phyloP scores from a whole-genome alignment of 1,140 invertebrate genomes.

The Dolichoris vasculosae region DNA sequence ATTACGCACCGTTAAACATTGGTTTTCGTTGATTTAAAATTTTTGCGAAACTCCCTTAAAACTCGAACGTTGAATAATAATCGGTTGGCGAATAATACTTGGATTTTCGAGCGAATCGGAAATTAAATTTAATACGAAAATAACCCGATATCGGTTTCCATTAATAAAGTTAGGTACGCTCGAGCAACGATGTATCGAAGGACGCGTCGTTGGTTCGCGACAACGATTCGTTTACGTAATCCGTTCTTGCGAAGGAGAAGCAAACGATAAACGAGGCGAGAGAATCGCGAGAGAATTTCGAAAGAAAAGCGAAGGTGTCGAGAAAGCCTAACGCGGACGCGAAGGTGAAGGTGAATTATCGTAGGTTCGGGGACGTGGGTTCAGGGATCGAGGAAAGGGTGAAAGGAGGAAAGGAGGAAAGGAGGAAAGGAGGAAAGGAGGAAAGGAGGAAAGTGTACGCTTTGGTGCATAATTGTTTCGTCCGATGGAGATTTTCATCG shows the following conservation, averaged over 20 bases:
- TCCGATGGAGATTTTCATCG: constrained; percentile 30
- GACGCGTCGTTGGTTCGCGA: background rate
- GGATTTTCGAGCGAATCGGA: too few species aligned
- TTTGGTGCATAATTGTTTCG: constrained; percentile 42
- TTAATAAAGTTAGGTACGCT: background rate
- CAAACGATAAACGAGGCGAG: constrained; percentile 8
- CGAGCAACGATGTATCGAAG: background rate
- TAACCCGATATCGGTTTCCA: background rate
- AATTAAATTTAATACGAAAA: too few species aligned
- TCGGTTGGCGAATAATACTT: too few species aligned
- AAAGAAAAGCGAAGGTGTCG: background rate
- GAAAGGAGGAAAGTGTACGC: background rate
- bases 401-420: too few species aligned
- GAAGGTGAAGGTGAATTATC: constrained; percentile 29
- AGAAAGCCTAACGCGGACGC: background rate
- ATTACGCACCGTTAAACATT: too few species aligned
- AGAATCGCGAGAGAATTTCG: background rate
- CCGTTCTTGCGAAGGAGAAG: background rate
- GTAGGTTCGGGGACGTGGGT: background rate
- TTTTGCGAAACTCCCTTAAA: too few species aligned
- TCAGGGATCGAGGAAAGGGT: background rate
- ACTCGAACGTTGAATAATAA: too few species aligned
- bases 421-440: too few species aligned
- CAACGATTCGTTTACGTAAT: background rate
- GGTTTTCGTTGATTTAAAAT: too few species aligned